Evolutionary conservation across 2,888 invertebrate species (phyloP), one percentile per base, ranked within the genome.

Genomic region (Rapana venosa): DNA sequence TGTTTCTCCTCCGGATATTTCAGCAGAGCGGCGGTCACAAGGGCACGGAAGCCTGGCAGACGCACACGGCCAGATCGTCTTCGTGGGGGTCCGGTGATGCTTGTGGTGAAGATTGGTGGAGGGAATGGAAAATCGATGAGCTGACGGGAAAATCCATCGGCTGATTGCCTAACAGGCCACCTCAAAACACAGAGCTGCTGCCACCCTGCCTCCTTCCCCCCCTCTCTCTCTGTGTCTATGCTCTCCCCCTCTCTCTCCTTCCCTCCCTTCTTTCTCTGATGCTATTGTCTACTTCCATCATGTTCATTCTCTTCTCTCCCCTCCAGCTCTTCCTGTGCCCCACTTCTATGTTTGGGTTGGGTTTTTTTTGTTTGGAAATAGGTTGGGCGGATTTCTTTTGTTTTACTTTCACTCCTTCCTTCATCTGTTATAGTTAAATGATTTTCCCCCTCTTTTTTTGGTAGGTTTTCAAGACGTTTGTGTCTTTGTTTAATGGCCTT

Each of bases 101-200:
- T n/a, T 26, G 74, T 74, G n/a, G 74, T n/a, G n/a, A 74, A 74
- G 74, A 35, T 20, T 79, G 77, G 30, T 32, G 77, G 77, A 32
- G 26, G 30, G 32, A 79, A 79, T 79, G 77, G 32, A 32, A 79
- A 79, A 79, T 79, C 77, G 77, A 79, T 79, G 77, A 79, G 32
- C 77, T 79, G 77, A 79, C 77, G 35, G 32, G 35, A 79, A 79
- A 79, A 79, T 79, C 77, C 77, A 79, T 79, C 17, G 74, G 77
- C 77, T 32, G 77, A 79, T 79, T 79, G 77, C 77, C 77, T 79
- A 79, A 79, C 77, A 26, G 77, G 35, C 77, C 35, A 79, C 77
- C 77, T 79, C 32, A 32, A 74, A 74, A 74, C 74, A 74, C 74
- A n/a, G n/a, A 74, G n/a, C 74, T 13, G 74, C 26, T 5, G 47